Evolutionary conservation across 1,140 invertebrate genomes (phyloP), one percentile per base, ranked within the genome.

Genomic region (Leptinotarsa lineolata): DNA sequence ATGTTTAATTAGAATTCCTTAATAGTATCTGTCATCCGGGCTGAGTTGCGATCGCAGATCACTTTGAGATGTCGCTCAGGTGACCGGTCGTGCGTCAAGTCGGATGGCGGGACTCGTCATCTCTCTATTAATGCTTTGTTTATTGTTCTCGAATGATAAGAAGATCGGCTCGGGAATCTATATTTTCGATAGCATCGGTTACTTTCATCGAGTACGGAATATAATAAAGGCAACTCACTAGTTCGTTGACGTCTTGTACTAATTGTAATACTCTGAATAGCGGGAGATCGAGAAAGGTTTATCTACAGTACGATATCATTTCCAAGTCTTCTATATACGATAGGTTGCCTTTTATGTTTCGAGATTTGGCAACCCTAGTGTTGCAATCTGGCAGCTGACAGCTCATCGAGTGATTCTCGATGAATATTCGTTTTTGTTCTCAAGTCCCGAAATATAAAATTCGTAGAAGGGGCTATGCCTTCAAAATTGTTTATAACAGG

Each of bases 51-150:
- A 68, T 77, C 48, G 69, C 64, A 72, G 70, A 68, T 70, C 72
- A 78, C 77, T 78, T 78, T 76, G 74, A 76, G 61, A 68, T 76
- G 77, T 71, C 77, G 76, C 72, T 78, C 77, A 78, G 74, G 63
- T 63, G 74, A 65, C 74, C 77, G 74, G 61, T 78, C 77, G 77
- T 78, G 77, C 77, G 74, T 78, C 77, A 78, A 72, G 66, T 16
- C 60, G 68, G 70, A 72, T 72, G 48, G 58, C 67, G 54, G 59
- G 45, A 39, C 65, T 30, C 68, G 69, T 71, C 75, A 76, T 72
- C 74, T 72, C 74, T 72, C 68, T 74, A 73, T 76, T 73, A 74
- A 68, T 48, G 61, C 70, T 68, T 76, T 76, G 75, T 76, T 76
- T 76, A 76, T 76, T 76, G 75, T 76, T 76, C 75, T 68, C 72